Base-by-base conservation (phyloP, 2,888 invertebrate genomes). In the Acronicta aceris region DNA sequence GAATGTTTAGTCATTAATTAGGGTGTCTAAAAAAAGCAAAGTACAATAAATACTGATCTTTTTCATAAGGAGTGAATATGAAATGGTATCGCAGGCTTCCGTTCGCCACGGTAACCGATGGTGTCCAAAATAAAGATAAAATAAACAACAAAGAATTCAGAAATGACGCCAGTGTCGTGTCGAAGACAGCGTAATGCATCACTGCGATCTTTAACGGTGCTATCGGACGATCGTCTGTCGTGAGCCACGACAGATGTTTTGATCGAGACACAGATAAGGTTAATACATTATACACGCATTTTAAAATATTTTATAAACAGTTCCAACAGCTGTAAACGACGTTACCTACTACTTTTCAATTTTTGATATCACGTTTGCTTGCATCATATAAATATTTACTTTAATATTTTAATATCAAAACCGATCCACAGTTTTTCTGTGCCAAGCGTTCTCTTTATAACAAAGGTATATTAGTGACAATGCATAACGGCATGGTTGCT, bases 401-500 rank as follows among this genome's bases (percentile, higher is more conserved):
- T 38, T 5, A 38, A n/a, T 38, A 38, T n/a, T 38, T 38, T 38
- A n/a, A 38, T 38, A 38, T n/a, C 1, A 38, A 38, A 38, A n/a
- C 6, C 6, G n/a, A 38, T 36, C 9, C 15, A 13, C 25, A n/a
- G 15, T 41, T 2, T 21, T 21, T 25, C 3, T 17, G 5, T 52
- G 48, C 30, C 42, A 52, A 17, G 21, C 30, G 5, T 33, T 27
- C 27, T 63, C 33, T 43, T 41, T 50, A 17, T 51, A 33, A 33
- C 42, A 41, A 46, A 45, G 9, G 46, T 40, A 51, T 41, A 30
- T 41, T 43, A 47, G 40, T 41, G 51, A 38, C 73, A 53, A 62
- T 61, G 33, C 21, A 21, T 21, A 21, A 21, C 46, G 21, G 41
- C 33, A 27, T 43, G 25, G 76, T 83, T 64, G 48, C 79, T 76